phyloP scores from a whole-genome alignment of 2,113 vertebrate genomes.

The Lasiurus cinereus region DNA sequence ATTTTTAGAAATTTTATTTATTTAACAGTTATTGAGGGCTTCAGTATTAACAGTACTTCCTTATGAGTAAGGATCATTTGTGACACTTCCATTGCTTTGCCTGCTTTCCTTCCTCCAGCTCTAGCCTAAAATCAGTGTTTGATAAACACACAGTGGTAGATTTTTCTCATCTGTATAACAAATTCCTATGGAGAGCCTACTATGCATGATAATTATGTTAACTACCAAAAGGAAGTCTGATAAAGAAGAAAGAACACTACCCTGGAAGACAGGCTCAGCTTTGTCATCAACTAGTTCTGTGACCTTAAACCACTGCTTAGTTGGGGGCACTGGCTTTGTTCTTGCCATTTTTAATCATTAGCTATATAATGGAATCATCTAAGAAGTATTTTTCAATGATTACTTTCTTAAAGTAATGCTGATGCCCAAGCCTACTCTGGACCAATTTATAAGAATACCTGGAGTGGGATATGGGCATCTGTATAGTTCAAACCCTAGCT shows the following conservation, averaged over 20 bases:
- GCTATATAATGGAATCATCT: neutral
- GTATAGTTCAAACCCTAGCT: neutral
- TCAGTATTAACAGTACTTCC: neutral
- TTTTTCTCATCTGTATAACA: neutral
- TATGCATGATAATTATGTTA: neutral
- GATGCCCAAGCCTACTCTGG: neutral
- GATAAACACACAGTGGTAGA: neutral
- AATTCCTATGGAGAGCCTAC: neutral
- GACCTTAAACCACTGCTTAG: neutral
- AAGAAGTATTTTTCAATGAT: slow-evolving; percentile 1
- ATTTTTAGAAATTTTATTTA: slow-evolving; percentile 2
- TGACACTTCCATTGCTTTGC: neutral
- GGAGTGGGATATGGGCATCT: neutral
- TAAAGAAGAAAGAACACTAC: neutral
- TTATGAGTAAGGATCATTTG: neutral
- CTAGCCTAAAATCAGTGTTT: neutral
- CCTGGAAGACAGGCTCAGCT: too few relatives aligned
- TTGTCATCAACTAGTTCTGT: neutral
- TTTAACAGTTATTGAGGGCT: neutral
- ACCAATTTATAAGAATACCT: slow-evolving; percentile 3
- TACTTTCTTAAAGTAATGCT: slow-evolving; percentile 4
- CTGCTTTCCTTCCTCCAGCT: neutral
- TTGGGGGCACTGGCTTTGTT: neutral
- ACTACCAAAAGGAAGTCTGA: neutral
- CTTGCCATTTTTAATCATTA: neutral